Evolutionary conservation across 2,797 vertebrate species (phyloP).

Genomic region (Lepus townsendii): DNA sequence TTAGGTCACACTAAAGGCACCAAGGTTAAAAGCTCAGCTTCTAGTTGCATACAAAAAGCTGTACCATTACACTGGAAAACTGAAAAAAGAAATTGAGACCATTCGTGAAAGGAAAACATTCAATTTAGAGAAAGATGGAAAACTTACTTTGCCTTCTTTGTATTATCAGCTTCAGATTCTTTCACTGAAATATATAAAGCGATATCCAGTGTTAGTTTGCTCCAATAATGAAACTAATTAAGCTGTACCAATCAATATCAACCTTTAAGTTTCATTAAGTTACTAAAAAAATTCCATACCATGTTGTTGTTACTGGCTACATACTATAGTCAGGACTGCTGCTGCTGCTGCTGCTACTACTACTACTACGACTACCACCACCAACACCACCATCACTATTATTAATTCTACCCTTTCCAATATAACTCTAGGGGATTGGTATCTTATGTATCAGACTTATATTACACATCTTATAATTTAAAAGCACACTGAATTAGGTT

Average conservation of each 20-base stretch:
- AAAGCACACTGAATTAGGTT: background rate
- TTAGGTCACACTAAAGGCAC: slow-evolving; percentile 65
- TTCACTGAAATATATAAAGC: slow-evolving; percentile 90
- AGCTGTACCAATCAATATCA: background rate
- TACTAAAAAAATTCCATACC: background rate
- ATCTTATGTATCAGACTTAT: background rate
- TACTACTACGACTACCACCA: too few species aligned
- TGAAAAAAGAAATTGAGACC: slow-evolving; percentile 71
- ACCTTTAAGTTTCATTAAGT: background rate
- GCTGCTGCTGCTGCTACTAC: background rate
- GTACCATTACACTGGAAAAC: slow-evolving; percentile 69
- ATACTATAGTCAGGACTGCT: background rate
- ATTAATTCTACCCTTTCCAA: background rate
- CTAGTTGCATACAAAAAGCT: slow-evolving; percentile 71
- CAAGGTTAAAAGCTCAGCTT: slow-evolving; percentile 74
- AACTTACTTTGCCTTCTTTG: slow-evolving; percentile 96
- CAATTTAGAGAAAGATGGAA: slow-evolving; percentile 54
- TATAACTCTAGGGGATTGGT: background rate
- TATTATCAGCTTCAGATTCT: slow-evolving; percentile 90
- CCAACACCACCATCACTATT: too few species aligned
- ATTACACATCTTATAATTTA: background rate
- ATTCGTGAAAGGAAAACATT: slow-evolving; percentile 68
- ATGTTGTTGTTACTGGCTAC: background rate
- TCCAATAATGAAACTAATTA: slow-evolving; percentile 28
- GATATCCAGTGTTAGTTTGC: slow-evolving; percentile 51